A percentile compares a stretch with the other conserved stretches of the same genome.
These are phyloP conservation scores for Batillaria attramentaria DNA, from an alignment of 1,140 invertebrate species.

Conservation along the genomic window DNA sequence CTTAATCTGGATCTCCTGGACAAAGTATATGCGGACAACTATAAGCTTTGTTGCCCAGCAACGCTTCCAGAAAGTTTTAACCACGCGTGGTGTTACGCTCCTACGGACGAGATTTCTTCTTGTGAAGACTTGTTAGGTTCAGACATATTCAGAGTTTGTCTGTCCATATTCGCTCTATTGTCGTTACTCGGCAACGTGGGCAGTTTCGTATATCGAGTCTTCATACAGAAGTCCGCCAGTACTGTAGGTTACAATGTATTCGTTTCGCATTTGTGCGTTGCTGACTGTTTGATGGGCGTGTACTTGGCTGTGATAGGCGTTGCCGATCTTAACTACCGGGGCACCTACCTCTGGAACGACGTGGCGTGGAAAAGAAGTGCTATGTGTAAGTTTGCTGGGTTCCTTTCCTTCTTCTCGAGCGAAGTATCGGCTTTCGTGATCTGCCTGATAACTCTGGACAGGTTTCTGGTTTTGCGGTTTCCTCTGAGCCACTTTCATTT, in stretches of 20 bases:
- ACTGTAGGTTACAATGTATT: neutral
- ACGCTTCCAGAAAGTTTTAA: neutral
- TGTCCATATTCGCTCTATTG: neutral
- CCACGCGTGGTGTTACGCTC: neutral
- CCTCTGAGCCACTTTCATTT: neutral
- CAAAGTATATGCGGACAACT: neutral
- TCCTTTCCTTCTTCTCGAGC: neutral
- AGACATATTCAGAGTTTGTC: neutral
- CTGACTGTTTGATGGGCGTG: neutral
- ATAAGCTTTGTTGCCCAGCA: neutral
- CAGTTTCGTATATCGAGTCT: neutral
- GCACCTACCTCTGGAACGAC: neutral
- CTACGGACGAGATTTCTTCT: neutral
- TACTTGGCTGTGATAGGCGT: neutral
- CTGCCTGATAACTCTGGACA: neutral
- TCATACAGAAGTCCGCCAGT: neutral
- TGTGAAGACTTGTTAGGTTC: neutral
- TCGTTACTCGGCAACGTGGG: neutral
- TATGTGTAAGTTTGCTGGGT: neutral
- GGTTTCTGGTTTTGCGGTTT: neutral
- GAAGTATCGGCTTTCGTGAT: neutral
- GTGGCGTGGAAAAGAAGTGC: neutral
- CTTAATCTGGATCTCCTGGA: neutral
- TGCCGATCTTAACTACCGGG: neutral
- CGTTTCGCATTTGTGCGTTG: neutral